Base-by-base conservation (phyloP, 2,888 invertebrate genomes). In the Euphydryas editha region DNA sequence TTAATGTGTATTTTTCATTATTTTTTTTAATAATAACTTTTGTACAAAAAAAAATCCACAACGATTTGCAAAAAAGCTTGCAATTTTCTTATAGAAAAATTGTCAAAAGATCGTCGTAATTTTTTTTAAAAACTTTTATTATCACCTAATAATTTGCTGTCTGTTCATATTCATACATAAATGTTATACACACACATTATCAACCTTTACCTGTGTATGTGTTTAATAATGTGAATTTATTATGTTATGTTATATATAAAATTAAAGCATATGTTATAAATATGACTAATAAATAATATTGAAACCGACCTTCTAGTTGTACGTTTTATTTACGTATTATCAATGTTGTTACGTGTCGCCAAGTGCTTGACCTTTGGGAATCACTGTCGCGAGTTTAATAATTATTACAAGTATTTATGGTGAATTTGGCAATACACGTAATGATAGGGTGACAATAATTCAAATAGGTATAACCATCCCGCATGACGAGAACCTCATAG, bases 391-490 rank as follows among this genome's bases (percentile, higher is more conserved):
- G 30, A 51, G 21, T 51, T 15, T 13, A 21, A 7, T 51, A 1
- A 3, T 21, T 24, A 24, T 51, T 18, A 21, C 10, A 6, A 21
- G 21, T 24, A 21, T 15, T 49, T 49, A n/a, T 49, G 18, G 65
- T 49, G 77, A 80, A 81, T 79, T 80, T 55, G 68, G 66, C 70
- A 67, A 59, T 65, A 59, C 49, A 65, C 71, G 70, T 73, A 30
- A 65, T 11, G 36, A 69, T 73, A 73, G 67, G 71, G 76, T 74
- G 74, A 67, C 77, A 73, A 77, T 72, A 18, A 70, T 44, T 76
- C 70, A 21, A 44, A n/a, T 15, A 15, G 8, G 8, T n/a, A n/a
- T n/a, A n/a, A n/a, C n/a, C n/a, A n/a, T n/a, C n/a, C n/a, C n/a
- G n/a, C n/a, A n/a, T n/a, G n/a, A n/a, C n/a, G n/a, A n/a, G n/a